Percentiles rank a stretch among this genome's conserved stretches.
These are phyloP conservation scores for Trididemnum clinides DNA, from an alignment of 23 tunicate genomes.

Conservation along the genomic window DNA sequence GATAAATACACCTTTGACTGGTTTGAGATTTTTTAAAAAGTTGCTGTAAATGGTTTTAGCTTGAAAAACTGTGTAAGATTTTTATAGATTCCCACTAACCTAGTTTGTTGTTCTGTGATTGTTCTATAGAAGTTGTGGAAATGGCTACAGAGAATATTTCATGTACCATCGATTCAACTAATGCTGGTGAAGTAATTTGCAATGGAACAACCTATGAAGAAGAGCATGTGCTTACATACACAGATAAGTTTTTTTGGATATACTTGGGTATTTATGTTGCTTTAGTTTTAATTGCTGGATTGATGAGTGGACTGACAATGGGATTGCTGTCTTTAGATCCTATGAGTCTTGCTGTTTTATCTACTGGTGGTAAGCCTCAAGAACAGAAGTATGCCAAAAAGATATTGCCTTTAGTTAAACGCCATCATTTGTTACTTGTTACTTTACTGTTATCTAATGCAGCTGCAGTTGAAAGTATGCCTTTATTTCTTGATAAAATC, in stretches of 20 bases:
- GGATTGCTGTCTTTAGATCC: conserved; percentile 83
- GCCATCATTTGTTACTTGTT: conserved; percentile 83
- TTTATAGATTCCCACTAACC: too few relatives aligned
- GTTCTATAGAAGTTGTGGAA: too few relatives aligned
- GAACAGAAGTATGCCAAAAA: conserved; percentile 83
- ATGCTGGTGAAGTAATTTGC: conserved; percentile 43
- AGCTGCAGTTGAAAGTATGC: conserved; percentile 99
- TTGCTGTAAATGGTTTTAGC: too few relatives aligned
- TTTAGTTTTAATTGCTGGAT: conserved; percentile 77
- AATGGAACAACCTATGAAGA: conserved; percentile 63
- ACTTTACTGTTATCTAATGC: conserved; percentile 89
- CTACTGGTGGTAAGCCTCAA: conserved; percentile 78
- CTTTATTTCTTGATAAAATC: conserved; percentile 81
- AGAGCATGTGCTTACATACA: conserved; percentile 44
- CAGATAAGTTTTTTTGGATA: conserved; percentile 81
- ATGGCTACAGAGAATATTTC: conserved; percentile 29
- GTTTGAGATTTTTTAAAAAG: too few relatives aligned
- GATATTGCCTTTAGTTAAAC: conserved; percentile 80
- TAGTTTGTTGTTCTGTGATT: too few relatives aligned
- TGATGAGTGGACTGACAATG: conserved; percentile 96
- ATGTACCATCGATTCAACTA: conserved; percentile 14
- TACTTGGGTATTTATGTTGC: conserved; percentile 78
- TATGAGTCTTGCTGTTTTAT: conserved; percentile 77
- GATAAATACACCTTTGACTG: too few relatives aligned
- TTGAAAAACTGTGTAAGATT: too few relatives aligned